A percentile compares a stretch with the other conserved stretches of the same genome.
These are phyloP conservation scores for Ornithoptera priamus DNA, from an alignment of 2,888 invertebrate genomes.

Conservation along the genomic window DNA sequence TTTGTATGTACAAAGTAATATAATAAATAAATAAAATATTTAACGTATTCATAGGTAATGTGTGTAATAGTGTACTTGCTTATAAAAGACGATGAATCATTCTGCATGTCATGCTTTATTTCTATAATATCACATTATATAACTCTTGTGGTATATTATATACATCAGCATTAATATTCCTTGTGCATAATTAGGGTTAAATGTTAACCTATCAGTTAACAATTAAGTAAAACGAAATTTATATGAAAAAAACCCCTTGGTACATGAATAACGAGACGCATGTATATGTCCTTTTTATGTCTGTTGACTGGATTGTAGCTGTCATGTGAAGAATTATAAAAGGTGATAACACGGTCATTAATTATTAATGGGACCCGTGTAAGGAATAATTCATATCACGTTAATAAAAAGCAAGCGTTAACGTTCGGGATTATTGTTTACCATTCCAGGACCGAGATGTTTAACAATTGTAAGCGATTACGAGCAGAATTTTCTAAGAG, in stretches of 20 bases:
- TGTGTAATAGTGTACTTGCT: neutral
- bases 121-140: neutral
- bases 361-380: conserved; percentile 1
- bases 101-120: neutral
- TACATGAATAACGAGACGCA: neutral
- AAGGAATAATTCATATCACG: neutral
- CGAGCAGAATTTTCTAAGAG: conserved; percentile 37
- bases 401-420: neutral
- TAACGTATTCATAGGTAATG: neutral
- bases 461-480: conserved; percentile 35
- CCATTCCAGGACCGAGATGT: conserved; percentile 35
- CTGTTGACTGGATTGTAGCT: neutral
- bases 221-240: too few relatives aligned
- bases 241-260: too few relatives aligned
- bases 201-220: too few relatives aligned
- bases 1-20: too few relatives aligned
- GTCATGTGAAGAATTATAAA: neutral
- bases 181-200: too few relatives aligned
- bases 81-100: neutral
- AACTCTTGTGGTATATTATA: too few relatives aligned
- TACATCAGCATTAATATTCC: too few relatives aligned
- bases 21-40: neutral
- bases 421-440: conserved; percentile 30
- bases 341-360: conserved; percentile 1
- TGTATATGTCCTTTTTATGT: neutral